Conservation (phyloP, 2,113 vertebrate genomes). For the Salvelinus fontinalis region DNA sequence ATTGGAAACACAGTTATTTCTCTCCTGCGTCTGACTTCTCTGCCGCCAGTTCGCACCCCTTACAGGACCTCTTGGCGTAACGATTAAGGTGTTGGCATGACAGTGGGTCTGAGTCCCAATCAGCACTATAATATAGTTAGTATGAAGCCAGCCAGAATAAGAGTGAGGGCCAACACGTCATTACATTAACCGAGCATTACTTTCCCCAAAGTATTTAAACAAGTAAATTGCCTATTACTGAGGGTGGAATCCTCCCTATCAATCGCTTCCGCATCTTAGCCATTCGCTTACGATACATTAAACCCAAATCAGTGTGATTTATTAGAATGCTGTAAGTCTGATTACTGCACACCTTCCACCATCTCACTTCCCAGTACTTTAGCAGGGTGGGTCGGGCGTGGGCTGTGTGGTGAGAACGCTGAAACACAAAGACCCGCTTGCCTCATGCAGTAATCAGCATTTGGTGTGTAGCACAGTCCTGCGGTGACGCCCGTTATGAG, state of each 20-base stretch:
- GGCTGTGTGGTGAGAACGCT: slow-evolving; percentile 1
- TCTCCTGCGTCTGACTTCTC: no score
- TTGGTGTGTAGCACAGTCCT: neutral
- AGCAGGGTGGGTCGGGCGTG: neutral
- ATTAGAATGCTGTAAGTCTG: slow-evolving; percentile 39
- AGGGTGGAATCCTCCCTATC: slow-evolving; percentile 22
- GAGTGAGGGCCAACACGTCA: no score
- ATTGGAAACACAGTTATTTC: no score
- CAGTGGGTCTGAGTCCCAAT: no score
- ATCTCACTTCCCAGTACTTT: neutral
- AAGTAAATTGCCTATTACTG: neutral
- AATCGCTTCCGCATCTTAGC: slow-evolving; percentile 29
- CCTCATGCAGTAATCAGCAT: slow-evolving; percentile 41
- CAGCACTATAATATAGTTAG: no score
- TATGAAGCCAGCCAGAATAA: no score
- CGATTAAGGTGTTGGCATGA: no score
- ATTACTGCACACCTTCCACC: neutral
- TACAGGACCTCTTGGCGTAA: no score
- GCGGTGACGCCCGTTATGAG: neutral
- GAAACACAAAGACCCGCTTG: slow-evolving; percentile 17
- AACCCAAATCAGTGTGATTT: slow-evolving; percentile 50
- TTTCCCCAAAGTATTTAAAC: no score
- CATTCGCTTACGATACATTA: slow-evolving; percentile 42
- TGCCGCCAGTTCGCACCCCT: no score
- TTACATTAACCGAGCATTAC: no score